Evolutionary conservation across 30 jellyfish, hydroid and myxozoan genomes (phyloP).

Genomic region (Turritopsis rubra): DNA sequence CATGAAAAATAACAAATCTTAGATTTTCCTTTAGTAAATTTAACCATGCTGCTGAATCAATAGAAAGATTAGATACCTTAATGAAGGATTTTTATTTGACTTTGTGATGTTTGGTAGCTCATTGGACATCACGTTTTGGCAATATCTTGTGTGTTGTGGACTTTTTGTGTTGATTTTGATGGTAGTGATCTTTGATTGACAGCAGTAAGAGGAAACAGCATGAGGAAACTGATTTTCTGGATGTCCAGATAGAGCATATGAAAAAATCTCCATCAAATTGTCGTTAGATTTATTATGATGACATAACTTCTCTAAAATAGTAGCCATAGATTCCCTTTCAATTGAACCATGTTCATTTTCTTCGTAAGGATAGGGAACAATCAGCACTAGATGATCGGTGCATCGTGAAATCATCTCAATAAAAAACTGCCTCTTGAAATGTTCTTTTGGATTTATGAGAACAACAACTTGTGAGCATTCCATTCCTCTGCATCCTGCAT

Average conservation of each 20-base stretch:
- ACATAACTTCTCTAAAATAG: background rate
- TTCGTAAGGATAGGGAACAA: background rate
- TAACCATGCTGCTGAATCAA: no score
- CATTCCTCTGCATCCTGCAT: background rate
- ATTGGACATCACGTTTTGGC: no score
- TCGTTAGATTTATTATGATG: background rate
- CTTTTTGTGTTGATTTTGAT: background rate
- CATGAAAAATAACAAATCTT: no score
- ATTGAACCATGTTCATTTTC: background rate
- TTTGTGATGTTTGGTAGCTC: no score
- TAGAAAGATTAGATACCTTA: no score
- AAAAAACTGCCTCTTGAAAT: background rate
- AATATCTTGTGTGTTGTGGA: no score
- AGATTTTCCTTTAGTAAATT: no score
- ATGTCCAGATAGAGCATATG: background rate
- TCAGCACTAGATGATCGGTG: background rate
- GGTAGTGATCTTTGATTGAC: background rate
- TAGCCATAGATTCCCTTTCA: background rate
- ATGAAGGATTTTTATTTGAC: no score
- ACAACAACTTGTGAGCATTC: background rate
- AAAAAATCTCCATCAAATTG: background rate
- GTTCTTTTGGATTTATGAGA: background rate
- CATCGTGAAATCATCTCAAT: background rate
- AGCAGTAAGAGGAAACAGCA: no score
- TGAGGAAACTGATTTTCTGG: background rate